Base-by-base conservation (phyloP, 2,888 invertebrate genomes). In the Aproaerema taeniolella region DNA sequence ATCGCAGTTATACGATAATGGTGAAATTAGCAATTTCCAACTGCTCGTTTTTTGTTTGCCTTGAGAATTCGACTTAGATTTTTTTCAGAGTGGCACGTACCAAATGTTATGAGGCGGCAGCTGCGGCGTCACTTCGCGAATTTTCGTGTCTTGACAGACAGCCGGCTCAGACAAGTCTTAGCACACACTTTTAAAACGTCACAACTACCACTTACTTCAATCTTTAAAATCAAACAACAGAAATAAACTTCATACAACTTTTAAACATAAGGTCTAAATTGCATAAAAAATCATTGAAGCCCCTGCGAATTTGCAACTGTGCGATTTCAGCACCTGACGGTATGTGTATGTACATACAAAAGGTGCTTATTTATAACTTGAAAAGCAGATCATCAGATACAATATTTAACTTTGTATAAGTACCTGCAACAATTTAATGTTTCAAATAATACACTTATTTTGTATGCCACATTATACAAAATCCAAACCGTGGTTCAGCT, bases 91-190 rank as follows among this genome's bases (percentile, higher is more conserved):
- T 50, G 67, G 75, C 81, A 81, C 82, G 83, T 73, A 79, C 83
- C 85, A 85, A 85, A 81, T 82, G 83, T 67, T 75, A 51, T 55
- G 39, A 41, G 34, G 42, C 41, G 56, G 71, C 85, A 81, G 81
- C 77, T 81, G 82, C 62, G 64, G 58, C 67, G 51, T 68, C 61
- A 58, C 63, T 72, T 79, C 67, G 83, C 83, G 73, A 82, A 82
- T 77, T 71, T 71, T 67, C 59, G 63, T 56, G 59, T 62, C 73
- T 69, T 53, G 49, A 46, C 55, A 61, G 36, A 41, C 50, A 51
- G 39, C 49, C 48, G 49, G 42, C 37, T 32, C 10, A 25, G 33
- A 25, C 20, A 16, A 20, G 32, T 13, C 15, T 43, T 41, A 14
- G 39, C 25, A 29, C 41, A 9, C 12, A 14, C 9, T 31, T 17